Evolutionary conservation across 2,797 vertebrate species (phyloP).

Genomic region (Cuculus canorus): DNA sequence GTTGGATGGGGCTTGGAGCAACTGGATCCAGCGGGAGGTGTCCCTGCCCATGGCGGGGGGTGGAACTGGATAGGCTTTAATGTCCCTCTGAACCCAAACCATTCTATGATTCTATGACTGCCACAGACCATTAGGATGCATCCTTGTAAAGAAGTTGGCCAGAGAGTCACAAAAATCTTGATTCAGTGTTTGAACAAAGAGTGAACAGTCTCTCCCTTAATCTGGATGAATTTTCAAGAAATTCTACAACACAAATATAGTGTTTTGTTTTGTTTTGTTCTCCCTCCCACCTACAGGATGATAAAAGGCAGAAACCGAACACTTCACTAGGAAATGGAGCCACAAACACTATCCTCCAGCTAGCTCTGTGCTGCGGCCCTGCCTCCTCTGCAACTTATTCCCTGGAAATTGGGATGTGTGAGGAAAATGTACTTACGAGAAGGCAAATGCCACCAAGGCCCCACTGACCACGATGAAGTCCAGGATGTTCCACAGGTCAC

Average conservation of each 20-base stretch:
- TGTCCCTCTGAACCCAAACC: too few species aligned
- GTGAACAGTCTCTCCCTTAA: neutral
- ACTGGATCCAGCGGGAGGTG: too few species aligned
- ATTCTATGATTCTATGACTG: neutral
- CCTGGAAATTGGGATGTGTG: neutral
- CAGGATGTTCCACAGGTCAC: conserved; percentile 97
- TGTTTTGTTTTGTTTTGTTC: neutral
- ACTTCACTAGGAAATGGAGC: neutral
- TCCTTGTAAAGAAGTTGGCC: neutral
- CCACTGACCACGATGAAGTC: conserved; percentile 99
- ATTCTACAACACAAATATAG: neutral
- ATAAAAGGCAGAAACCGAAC: neutral
- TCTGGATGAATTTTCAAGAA: neutral
- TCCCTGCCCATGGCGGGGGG: too few species aligned
- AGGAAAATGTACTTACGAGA: conserved; percentile 90
- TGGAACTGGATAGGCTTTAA: too few species aligned
- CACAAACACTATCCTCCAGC: neutral
- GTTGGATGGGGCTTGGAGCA: too few species aligned
- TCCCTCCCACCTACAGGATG: neutral
- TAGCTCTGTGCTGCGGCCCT: neutral
- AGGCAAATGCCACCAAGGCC: conserved; percentile 96
- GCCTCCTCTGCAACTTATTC: neutral
- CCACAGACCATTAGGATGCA: accelerated
- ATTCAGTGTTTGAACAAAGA: neutral
- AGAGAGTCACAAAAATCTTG: neutral